Base-by-base conservation (phyloP, 2,888 invertebrate genomes). In the Tethea ocularis region DNA sequence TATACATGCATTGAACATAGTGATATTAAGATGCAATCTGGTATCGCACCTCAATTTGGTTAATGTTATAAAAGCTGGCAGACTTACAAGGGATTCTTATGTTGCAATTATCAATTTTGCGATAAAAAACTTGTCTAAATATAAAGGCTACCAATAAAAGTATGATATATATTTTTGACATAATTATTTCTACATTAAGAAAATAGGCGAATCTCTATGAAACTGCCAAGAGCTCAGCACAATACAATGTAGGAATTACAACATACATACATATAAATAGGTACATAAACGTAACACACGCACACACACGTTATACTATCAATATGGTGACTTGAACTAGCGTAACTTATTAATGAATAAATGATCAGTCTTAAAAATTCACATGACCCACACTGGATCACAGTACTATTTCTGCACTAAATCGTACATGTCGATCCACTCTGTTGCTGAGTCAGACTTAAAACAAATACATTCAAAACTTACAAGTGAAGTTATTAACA, bases 281-380 rank as follows among this genome's bases (percentile, higher is more conserved):
- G 81, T 83, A 86, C 77, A 80, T 79, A 82, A 84, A 86, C 78
- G 71, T 77, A 82, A 84, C 80, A 78, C 76, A 81, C 79, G 67
- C 76, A 80, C 78, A 80, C 83, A 80, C 82, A 80, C 78, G 75
- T 80, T 76, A 78, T 71, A 81, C 78, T 85, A 87, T 82, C 76
- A 84, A 78, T 78, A 87, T 81, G 84, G 86, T 89, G 89, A 87
- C 82, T 87, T 81, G 78, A 88, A 85, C 89, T 89, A 89, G 87
- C 86, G 76, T 88, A 91, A 91, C 89, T 90, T 89, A 90, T 86
- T 78, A 88, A 91, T 90, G 91, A 88, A 87, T 86, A 89, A 91
- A 89, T 89, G 91, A 91, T 92, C 92, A 92, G 92, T 92, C 92
- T 92, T 92, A 86, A 89, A 86, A 87, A 88, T 83, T 81, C 80